Base-by-base conservation (phyloP, 2,888 invertebrate species). In the Ophion ventricosus region DNA sequence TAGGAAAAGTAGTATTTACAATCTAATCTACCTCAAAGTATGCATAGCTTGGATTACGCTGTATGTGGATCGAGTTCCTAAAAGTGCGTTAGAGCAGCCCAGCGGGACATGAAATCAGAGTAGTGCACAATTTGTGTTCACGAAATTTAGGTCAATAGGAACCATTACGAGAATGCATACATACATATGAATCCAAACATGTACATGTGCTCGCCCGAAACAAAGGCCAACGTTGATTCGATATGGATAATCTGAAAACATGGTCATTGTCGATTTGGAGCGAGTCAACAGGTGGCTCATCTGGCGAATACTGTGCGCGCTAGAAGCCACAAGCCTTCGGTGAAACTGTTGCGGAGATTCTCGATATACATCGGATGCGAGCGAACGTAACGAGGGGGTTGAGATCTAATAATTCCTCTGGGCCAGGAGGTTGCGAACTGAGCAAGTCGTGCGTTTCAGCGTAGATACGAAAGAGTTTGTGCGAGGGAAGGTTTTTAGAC, bases 271-370 rank as follows among this genome's bases (percentile, higher is more conserved):
- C 73, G 74, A 81, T 73, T 77, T 57, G 25, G 59, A 20, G 26
- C 17, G 76, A 76, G 79, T 61, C 86, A 86, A 86, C 86, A 86
- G 86, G 86, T 86, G 83, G 86, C 72, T 66, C 61, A 35, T 69
- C 57, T 63, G 56, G 35, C 56, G 49, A 70, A 66, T 49, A 82
- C 29, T 57, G 77, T 43, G 26, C 26, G 14, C 7, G 43, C 63
- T 54, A 26, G 54, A 69, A 64, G 73, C 76, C 76, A 81, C 76
- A 66, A 84, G 74, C 72, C 64, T 54, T 17, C 59, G 69, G 20
- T 69, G 61, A 61, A 80, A 80, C 74, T 85, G 77, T 78, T 78
- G 70, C 61, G 64, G 23, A 77, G 72, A 54, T 64, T 49, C 59
- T 66, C 66, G 23, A 76, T 81, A 70, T 77, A 73, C 57, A 77